These are phyloP conservation scores for Palythoa grandiflora DNA, from an alignment of 92 coral and sea anemone genomes.

Conservation along the genomic window DNA sequence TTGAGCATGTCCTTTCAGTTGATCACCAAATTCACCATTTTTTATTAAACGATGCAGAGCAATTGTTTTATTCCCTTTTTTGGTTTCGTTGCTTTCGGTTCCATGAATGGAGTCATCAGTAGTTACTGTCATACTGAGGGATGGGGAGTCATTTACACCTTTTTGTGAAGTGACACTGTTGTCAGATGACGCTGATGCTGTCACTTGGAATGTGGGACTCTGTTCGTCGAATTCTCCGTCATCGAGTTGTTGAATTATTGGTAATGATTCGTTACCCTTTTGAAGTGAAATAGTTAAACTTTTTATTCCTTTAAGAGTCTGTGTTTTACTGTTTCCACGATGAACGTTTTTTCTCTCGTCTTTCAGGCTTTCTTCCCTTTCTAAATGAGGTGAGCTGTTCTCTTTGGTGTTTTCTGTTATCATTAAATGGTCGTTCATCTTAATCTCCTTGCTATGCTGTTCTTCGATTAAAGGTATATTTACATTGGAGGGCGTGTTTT, in stretches of 20 bases:
- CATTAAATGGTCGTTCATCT: conserved; percentile 38
- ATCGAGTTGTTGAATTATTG: conserved; percentile 35
- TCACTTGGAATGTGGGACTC: conserved; percentile 20
- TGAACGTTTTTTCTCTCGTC: not conserved
- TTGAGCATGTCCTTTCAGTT: not conserved
- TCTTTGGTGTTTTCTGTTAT: conserved; percentile 32
- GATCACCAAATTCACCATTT: not conserved
- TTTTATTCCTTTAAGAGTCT: conserved; percentile 36
- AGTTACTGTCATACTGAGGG: conserved; percentile 38
- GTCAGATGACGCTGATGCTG: conserved; percentile 10
- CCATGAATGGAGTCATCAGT: conserved; percentile 9
- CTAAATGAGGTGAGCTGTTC: not conserved
- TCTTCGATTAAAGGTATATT: conserved; percentile 23
- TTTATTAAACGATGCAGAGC: not conserved
- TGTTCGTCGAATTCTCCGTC: not conserved
- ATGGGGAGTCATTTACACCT: not conserved
- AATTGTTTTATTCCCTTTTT: not conserved
- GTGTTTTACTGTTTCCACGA: not conserved
- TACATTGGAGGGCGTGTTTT: not conserved
- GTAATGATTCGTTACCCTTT: conserved; percentile 39
- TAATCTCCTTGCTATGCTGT: conserved; percentile 5
- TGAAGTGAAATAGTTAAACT: conserved; percentile 42
- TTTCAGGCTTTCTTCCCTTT: not conserved
- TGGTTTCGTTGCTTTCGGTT: not conserved
- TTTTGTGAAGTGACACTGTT: not conserved